phyloP scores from a whole-genome alignment of 2,888 invertebrate species.

The Stomorhina lunata region DNA sequence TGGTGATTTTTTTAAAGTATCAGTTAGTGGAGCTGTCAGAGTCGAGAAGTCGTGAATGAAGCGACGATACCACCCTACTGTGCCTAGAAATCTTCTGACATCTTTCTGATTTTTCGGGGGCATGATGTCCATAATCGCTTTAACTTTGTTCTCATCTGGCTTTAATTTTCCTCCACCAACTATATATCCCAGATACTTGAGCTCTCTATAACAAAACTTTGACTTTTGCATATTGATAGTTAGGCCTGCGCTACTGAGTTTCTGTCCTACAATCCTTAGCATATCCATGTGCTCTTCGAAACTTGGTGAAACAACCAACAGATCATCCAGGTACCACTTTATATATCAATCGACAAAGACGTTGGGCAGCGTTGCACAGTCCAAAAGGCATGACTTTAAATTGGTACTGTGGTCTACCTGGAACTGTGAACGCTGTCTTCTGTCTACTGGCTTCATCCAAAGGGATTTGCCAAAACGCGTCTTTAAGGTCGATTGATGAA shows the following conservation, averaged over 20 bases:
- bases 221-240: slow-evolving; percentile 37
- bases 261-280: neutral
- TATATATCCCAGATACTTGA: slow-evolving; percentile 23
- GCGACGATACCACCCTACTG: slow-evolving; percentile 32
- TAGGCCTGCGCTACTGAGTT: neutral
- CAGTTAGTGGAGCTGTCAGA: slow-evolving; percentile 15
- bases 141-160: neutral
- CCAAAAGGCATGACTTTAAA: slow-evolving; percentile 26
- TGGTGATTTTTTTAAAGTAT: slow-evolving; percentile 5
- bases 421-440: slow-evolving; percentile 32
- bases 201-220: slow-evolving; percentile 27
- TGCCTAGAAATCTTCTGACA: slow-evolving; percentile 1
- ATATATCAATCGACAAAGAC: neutral
- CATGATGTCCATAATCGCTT: neutral
- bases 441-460: slow-evolving; percentile 18
- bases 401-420: neutral
- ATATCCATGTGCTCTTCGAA: neutral
- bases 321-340: slow-evolving; percentile 17
- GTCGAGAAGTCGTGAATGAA: slow-evolving; percentile 17
- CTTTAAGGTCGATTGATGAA: slow-evolving; percentile 35
- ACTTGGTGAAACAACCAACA: neutral
- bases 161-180: slow-evolving; percentile 15
- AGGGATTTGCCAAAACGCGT: slow-evolving; percentile 47
- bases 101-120: slow-evolving; percentile 25
- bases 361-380: neutral